Conservation (phyloP, 2,113 vertebrate genomes). For the Ictalurus furcatus region DNA sequence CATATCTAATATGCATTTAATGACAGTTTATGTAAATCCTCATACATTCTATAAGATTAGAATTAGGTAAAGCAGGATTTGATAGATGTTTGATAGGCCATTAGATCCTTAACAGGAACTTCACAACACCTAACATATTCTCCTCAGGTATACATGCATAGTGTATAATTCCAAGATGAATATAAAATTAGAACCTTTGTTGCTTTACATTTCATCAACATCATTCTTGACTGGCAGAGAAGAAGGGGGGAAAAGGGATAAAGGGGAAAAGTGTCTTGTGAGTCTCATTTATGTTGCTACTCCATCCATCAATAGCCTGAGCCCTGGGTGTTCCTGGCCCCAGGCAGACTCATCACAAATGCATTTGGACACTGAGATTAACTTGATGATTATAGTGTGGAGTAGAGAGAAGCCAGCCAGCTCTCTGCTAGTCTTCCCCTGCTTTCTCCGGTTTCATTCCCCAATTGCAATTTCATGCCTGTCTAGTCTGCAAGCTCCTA, state of each 20-base stretch:
- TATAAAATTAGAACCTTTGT: background rate
- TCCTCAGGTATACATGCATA: background rate
- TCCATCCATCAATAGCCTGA: conserved; percentile 18
- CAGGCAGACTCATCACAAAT: conserved; percentile 11
- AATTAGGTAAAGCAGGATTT: background rate
- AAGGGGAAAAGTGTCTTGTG: background rate
- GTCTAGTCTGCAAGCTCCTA: conserved; percentile 35
- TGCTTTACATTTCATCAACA: background rate
- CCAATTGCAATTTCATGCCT: conserved; percentile 52
- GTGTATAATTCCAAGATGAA: background rate
- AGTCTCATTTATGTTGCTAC: conserved; percentile 5
- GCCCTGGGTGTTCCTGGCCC: background rate
- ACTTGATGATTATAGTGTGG: conserved; percentile 42
- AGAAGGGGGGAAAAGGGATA: background rate
- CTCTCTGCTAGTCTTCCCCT: background rate
- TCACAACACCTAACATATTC: background rate
- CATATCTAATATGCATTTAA: background rate
- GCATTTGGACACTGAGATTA: conserved; percentile 18
- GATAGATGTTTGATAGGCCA: background rate
- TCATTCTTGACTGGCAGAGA: background rate
- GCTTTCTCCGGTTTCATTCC: conserved; percentile 16
- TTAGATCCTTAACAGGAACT: background rate
- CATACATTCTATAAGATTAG: background rate
- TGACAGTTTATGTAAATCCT: background rate
- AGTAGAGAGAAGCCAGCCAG: background rate